phyloP scores from a whole-genome alignment of 2,113 vertebrate genomes.

The Otocyon megalotis region DNA sequence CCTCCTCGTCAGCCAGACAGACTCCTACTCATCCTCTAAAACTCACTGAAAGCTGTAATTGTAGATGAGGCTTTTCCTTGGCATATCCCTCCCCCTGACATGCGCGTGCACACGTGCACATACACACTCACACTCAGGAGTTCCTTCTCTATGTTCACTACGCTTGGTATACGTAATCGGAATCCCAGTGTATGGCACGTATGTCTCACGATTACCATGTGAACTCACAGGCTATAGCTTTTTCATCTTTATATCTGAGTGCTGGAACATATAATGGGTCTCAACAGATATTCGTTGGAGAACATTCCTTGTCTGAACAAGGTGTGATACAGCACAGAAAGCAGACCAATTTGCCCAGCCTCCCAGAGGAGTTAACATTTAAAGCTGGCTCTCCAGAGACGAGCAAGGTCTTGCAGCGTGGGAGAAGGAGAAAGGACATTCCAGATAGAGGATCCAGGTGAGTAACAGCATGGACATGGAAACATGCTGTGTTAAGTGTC shows the following conservation, averaged over 20 bases:
- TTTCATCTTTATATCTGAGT: neutral
- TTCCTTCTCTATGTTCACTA: neutral
- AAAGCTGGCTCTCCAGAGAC: neutral
- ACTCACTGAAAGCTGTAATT: conserved; percentile 33
- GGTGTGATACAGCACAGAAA: neutral
- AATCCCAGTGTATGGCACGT: neutral
- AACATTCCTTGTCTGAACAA: conserved; percentile 20
- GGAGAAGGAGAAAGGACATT: neutral
- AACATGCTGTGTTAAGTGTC: neutral
- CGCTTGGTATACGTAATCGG: neutral
- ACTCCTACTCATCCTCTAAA: conserved; percentile 55
- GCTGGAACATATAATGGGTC: neutral
- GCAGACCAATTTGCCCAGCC: neutral
- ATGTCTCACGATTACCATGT: neutral
- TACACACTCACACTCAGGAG: neutral
- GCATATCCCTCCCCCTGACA: accelerated
- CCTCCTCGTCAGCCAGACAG: conserved; percentile 51
- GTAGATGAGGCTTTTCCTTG: neutral
- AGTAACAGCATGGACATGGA: neutral
- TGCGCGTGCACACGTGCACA: neutral
- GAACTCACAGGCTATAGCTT: neutral
- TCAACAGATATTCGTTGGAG: neutral
- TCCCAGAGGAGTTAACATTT: neutral
- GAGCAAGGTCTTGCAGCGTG: neutral
- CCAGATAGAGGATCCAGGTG: neutral